Conservation (phyloP, 2,888 invertebrate genomes). For the Caenorhabditis japonica region DNA sequence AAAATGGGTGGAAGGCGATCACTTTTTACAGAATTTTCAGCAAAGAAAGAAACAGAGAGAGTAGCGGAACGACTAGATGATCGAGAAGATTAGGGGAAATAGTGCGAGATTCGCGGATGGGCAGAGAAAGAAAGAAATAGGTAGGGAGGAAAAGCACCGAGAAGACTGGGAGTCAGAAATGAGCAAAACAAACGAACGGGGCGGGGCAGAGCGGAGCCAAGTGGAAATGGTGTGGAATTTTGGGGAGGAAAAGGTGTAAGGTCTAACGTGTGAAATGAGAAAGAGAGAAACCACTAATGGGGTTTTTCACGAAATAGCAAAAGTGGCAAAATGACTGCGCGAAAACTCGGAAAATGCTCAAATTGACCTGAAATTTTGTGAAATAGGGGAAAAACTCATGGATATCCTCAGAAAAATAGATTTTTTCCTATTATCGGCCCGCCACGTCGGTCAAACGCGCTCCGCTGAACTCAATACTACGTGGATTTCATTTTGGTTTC, state of each 20-base stretch:
- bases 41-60: background rate
- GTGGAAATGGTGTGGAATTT: background rate
- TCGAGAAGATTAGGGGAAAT: background rate
- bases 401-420: too few species aligned
- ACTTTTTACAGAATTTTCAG: background rate
- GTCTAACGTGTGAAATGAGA: background rate
- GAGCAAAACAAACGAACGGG: background rate
- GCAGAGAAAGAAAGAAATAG: background rate
- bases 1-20: background rate
- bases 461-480: too few species aligned
- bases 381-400: too few species aligned
- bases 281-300: too few species aligned
- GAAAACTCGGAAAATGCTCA: too few species aligned
- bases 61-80: background rate
- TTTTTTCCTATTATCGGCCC: too few species aligned
- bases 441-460: too few species aligned
- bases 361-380: too few species aligned
- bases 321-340: too few species aligned
- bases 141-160: slow-evolving; percentile 1
- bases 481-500: too few species aligned
- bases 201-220: background rate
- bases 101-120: background rate
- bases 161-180: background rate
- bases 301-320: too few species aligned
- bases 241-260: background rate